These are phyloP conservation scores for Microtus ochrogaster DNA, from an alignment of 2,113 vertebrate genomes.

Conservation along the genomic window DNA sequence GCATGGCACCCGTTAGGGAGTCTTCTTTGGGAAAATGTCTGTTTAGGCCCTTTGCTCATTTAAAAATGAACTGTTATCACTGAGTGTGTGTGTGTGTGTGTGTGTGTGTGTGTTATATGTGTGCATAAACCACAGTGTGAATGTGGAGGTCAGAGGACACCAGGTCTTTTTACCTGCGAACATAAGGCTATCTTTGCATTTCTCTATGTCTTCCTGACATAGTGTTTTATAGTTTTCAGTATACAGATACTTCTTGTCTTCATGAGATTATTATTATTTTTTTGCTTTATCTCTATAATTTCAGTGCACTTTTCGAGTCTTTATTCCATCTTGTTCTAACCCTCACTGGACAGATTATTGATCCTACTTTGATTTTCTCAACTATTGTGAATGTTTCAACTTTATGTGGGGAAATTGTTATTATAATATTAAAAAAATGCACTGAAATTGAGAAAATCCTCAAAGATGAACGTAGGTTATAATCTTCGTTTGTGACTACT, in stretches of 20 bases:
- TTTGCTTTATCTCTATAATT: background rate
- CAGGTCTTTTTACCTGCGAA: background rate
- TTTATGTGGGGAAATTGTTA: background rate
- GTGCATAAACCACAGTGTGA: background rate
- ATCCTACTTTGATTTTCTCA: background rate
- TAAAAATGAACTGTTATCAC: background rate
- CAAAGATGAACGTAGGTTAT: background rate
- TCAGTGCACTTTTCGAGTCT: background rate
- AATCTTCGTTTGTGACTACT: background rate
- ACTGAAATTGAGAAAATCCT: constrained; percentile 13
- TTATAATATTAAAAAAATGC: background rate
- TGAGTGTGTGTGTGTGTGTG: background rate
- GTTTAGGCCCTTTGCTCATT: background rate
- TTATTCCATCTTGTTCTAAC: background rate
- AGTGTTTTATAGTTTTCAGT: background rate
- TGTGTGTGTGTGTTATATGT: background rate
- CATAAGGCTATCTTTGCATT: background rate
- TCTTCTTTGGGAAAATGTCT: background rate
- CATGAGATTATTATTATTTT: background rate
- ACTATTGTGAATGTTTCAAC: background rate
- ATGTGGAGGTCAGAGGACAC: background rate
- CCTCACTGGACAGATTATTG: background rate
- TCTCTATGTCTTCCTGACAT: background rate
- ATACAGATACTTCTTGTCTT: background rate
- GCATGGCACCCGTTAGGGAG: background rate